phyloP scores from a whole-genome alignment of 1,140 invertebrate species.

The Parapsyche elsis region DNA sequence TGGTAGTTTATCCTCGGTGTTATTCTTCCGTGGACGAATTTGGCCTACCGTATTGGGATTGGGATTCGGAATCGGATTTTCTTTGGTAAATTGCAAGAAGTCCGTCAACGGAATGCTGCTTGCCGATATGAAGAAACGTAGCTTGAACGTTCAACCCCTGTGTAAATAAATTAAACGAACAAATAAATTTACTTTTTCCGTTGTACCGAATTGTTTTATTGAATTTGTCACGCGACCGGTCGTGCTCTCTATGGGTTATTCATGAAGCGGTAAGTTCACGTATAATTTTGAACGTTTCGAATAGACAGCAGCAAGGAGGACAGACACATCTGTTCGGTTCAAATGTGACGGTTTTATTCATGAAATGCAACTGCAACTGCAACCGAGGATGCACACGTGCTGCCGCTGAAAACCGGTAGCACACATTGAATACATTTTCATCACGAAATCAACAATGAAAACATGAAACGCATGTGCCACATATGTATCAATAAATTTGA shows the following conservation, averaged over 20 bases:
- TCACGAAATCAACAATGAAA: conserved; percentile 26
- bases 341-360: conserved; percentile 26
- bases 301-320: neutral
- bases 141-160: neutral
- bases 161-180: neutral
- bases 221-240: neutral
- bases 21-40: conserved; percentile 46
- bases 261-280: neutral
- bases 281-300: neutral
- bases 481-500: neutral
- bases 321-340: conserved; percentile 15
- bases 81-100: conserved; percentile 64
- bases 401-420: conserved; percentile 32
- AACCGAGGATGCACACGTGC: conserved; percentile 26
- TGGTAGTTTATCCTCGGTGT: conserved; percentile 33
- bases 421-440: conserved; percentile 32
- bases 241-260: neutral
- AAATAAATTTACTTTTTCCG: neutral
- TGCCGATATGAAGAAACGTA: neutral
- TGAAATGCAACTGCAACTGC: conserved; percentile 1
- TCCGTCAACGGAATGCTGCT: conserved; percentile 60
- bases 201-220: neutral
- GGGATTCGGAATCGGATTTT: conserved; percentile 62
- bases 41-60: conserved; percentile 63
- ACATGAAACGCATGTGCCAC: neutral